phyloP scores from a whole-genome alignment of 2,113 vertebrate species.

The Pica pica region DNA sequence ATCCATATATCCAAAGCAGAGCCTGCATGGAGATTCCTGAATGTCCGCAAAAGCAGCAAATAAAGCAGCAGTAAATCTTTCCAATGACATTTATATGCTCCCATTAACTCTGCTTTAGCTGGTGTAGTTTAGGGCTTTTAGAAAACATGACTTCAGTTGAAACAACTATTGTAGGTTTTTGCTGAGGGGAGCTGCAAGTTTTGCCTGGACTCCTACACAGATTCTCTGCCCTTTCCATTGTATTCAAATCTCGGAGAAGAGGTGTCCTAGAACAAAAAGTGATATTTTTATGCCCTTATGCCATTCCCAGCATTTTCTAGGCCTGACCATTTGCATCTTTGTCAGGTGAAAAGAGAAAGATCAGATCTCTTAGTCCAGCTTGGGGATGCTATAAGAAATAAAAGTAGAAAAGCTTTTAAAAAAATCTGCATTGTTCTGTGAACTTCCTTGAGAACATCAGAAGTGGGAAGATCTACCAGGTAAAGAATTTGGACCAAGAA shows the following conservation, averaged over 20 bases:
- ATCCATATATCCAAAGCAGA: not conserved
- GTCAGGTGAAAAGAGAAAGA: not conserved
- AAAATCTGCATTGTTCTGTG: not conserved
- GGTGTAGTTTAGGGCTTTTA: not conserved
- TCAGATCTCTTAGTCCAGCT: not conserved
- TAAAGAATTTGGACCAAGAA: conserved; percentile 6
- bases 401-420: not conserved
- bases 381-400: not conserved
- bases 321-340: not conserved
- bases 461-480: conserved; percentile 9
- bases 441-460: not conserved
- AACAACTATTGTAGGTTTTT: not conserved
- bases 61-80: not conserved
- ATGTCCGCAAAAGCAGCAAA: not conserved
- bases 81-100: not conserved
- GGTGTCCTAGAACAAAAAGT: not conserved
- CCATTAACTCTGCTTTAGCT: not conserved
- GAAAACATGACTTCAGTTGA: not conserved
- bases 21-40: not conserved
- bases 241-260: not conserved
- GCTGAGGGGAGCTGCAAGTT: not conserved
- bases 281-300: not conserved
- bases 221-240: not conserved
- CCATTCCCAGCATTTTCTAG: not conserved
- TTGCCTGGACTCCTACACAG: not conserved